Base-by-base conservation (phyloP, 2,113 vertebrate genomes). In the Strix aluco region DNA sequence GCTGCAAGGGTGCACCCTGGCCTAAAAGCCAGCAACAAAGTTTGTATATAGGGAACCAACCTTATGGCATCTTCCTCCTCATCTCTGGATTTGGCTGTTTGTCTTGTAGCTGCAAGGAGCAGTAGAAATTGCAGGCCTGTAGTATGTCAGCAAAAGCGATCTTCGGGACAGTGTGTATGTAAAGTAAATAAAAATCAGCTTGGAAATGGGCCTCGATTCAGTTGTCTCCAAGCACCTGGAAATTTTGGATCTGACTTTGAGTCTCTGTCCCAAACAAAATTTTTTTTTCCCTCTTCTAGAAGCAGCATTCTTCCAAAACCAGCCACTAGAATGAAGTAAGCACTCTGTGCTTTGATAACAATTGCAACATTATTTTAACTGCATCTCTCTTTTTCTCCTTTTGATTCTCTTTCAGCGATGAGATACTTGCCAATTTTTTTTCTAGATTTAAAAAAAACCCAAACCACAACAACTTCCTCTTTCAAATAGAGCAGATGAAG, bases 161-260 rank as follows among this genome's bases (percentile, higher is more conserved):
- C 81, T 72, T 88, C 6, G 8, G 66, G 89, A 8, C 88, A 90
- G 36, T 52, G 2, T 55, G 65, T 40, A 72, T 88, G 79, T 38
- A 95, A 96, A 92, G 63, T 85, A 95, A 94, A 96, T 91, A 92
- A 89, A 93, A 94, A 95, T 94, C 84, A 36, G 0, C 78, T 95
- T 97, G 96, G 95, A 95, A 82, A 29, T 2, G 12, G n/a, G 91
- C 95, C 96, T 88, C 1, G 4, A 86, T 97, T 94, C 94, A 94
- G 84, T 77, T 77, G 73, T 88, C 91, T 96, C 97, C 96, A 95
- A 97, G 38, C 95, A 97, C 97, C 96, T 96, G 96, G 95, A 89
- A 94, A 95, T 96, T 96, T 95, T 97, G 96, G 96, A 97, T 89
- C 70, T 10, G 10, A 25, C 62, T 94, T 95, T 70, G 58, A 59